phyloP scores from a whole-genome alignment of 1,140 invertebrate genomes.

The Aphelinus atriplicis region DNA sequence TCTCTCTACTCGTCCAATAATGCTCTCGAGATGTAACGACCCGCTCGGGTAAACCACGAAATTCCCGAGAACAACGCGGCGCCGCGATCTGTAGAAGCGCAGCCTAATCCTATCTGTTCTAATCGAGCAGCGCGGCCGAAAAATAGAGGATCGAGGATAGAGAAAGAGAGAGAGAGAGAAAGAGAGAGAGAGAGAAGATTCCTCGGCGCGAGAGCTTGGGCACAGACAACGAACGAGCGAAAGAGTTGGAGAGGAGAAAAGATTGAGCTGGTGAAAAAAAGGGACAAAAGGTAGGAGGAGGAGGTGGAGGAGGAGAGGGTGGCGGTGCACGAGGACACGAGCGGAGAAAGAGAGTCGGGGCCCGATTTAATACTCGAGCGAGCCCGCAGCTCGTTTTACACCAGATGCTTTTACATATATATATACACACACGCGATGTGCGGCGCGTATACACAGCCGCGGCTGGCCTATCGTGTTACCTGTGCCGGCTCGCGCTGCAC shows the following conservation, averaged over 20 bases:
- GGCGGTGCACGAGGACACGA: conserved; percentile 42
- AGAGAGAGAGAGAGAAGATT: conserved; percentile 28
- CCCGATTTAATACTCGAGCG: conserved; percentile 65
- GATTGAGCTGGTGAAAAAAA: no score
- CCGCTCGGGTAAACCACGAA: no score
- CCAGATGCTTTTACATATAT: conserved; percentile 63
- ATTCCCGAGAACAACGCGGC: no score
- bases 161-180: conserved; percentile 41
- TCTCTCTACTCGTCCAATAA: no score
- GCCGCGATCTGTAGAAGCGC: no score
- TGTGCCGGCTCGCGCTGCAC: conserved; percentile 40
- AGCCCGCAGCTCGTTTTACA: conserved; percentile 64
- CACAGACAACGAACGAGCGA: no score
- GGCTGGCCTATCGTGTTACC: conserved; percentile 60
- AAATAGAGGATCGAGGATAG: conserved; percentile 21
- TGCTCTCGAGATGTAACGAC: no score
- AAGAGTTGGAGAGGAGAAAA: no score
- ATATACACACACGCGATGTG: neutral
- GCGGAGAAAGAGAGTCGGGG: conserved; percentile 43
- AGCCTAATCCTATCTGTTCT: no score
- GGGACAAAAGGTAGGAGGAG: no score
- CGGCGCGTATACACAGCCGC: neutral
- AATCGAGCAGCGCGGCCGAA: neutral
- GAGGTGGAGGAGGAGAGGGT: neutral
- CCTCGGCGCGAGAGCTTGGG: no score